These are phyloP conservation scores for Crotophaga sulcirostris DNA, from an alignment of 2,113 vertebrate species.

Conservation along the genomic window DNA sequence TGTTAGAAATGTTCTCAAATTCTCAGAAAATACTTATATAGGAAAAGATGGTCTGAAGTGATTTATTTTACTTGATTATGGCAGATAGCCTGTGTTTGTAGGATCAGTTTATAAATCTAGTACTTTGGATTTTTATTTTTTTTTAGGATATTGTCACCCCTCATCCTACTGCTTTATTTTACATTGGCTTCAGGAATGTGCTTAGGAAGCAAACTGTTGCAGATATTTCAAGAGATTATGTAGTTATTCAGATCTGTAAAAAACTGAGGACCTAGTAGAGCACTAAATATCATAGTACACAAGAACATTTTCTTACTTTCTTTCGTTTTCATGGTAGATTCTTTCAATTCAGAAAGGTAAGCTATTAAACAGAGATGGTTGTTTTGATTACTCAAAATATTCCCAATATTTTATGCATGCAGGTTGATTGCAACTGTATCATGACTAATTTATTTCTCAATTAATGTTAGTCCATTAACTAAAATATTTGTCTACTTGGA, in stretches of 20 bases:
- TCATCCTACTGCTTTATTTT: neutral
- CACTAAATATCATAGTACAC: neutral
- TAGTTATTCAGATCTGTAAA: neutral
- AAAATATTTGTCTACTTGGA: slow-evolving; percentile 54
- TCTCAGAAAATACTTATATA: neutral
- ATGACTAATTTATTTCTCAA: slow-evolving; percentile 55
- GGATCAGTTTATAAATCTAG: neutral
- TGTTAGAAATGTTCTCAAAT: neutral
- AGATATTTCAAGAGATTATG: neutral
- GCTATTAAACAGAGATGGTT: neutral
- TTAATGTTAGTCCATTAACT: slow-evolving; percentile 47
- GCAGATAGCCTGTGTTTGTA: neutral
- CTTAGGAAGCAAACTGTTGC: neutral
- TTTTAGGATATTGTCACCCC: too few species aligned
- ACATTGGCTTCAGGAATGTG: neutral
- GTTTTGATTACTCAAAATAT: slow-evolving; percentile 46
- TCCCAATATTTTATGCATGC: slow-evolving; percentile 40
- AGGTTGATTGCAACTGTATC: slow-evolving; percentile 35
- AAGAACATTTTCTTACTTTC: neutral
- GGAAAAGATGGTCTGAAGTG: neutral
- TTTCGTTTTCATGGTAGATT: neutral
- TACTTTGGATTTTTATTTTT: neutral
- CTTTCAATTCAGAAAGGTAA: neutral
- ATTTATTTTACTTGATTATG: neutral
- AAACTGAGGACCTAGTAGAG: neutral